These are phyloP conservation scores for Athripsodes cinereus DNA, from an alignment of 2,888 invertebrate genomes.

Conservation along the genomic window DNA sequence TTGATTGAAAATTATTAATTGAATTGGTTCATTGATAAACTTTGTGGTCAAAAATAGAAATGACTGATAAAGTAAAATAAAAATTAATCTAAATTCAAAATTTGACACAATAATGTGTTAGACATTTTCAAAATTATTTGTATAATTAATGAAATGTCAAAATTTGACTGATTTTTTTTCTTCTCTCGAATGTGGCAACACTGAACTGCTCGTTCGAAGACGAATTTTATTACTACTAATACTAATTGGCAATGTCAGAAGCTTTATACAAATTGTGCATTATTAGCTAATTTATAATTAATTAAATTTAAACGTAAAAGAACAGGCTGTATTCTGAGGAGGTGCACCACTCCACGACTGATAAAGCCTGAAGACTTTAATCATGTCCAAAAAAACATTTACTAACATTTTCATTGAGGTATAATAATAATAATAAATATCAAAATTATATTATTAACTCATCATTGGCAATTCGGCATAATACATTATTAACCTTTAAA, in stretches of 20 bases:
- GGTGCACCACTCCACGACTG: neutral
- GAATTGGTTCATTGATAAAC: neutral
- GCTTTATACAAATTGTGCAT: conserved; percentile 1
- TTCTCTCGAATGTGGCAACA: neutral
- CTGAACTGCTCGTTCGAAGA: neutral
- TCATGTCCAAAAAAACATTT: neutral
- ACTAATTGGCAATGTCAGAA: neutral
- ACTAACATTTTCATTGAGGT: neutral
- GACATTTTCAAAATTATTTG: too few species aligned
- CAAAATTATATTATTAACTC: too few species aligned
- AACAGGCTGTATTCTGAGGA: conserved; percentile 3
- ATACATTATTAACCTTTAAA: neutral
- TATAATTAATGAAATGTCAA: neutral
- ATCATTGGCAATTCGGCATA: too few species aligned
- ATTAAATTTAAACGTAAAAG: neutral
- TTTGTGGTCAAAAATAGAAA: neutral
- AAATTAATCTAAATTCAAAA: neutral
- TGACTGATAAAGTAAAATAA: neutral
- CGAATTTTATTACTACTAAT: neutral
- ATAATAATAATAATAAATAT: neutral
- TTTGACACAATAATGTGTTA: too few species aligned
- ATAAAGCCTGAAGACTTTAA: conserved; percentile 3
- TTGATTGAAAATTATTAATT: neutral
- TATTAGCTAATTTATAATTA: neutral
- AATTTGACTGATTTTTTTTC: neutral